These are phyloP conservation scores for Nomada lathburiana DNA, from an alignment of 2,888 invertebrate species.

Conservation along the genomic window DNA sequence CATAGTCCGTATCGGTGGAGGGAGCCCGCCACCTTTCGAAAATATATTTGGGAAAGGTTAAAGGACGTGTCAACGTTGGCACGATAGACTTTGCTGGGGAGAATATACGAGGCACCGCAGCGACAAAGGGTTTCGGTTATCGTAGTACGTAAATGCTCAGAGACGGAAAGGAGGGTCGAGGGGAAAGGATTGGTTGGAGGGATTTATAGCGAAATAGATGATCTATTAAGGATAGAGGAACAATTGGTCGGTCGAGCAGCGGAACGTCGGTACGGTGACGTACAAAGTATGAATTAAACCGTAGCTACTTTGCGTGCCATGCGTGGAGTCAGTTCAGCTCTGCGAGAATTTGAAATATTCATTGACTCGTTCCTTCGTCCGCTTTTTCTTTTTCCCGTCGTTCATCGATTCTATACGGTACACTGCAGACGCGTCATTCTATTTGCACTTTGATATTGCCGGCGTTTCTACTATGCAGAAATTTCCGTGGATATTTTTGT, in stretches of 20 bases:
- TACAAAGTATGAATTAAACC: neutral
- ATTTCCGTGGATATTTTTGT: neutral
- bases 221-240: conserved; percentile 1
- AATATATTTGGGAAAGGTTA: conserved; percentile 14
- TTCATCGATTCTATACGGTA: conserved; percentile 54
- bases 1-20: conserved; percentile 56
- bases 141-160: no score
- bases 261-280: conserved; percentile 10
- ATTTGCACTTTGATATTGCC: neutral
- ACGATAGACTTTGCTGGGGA: neutral
- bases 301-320: conserved; percentile 19
- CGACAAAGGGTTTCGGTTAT: no score
- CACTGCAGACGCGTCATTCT: conserved; percentile 30
- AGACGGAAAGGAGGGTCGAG: neutral
- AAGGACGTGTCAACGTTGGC: conserved; percentile 16
- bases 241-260: conserved; percentile 45
- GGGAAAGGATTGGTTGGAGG: neutral
- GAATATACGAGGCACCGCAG: no score
- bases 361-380: conserved; percentile 59
- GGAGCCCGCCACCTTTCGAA: conserved; percentile 8
- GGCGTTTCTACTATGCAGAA: neutral
- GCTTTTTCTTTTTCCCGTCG: conserved; percentile 60
- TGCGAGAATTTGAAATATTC: conserved; percentile 61
- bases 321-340: conserved; percentile 20
- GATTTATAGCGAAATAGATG: neutral